phyloP scores from a whole-genome alignment of 2,888 invertebrate species.

The Cephus rjabovi region DNA sequence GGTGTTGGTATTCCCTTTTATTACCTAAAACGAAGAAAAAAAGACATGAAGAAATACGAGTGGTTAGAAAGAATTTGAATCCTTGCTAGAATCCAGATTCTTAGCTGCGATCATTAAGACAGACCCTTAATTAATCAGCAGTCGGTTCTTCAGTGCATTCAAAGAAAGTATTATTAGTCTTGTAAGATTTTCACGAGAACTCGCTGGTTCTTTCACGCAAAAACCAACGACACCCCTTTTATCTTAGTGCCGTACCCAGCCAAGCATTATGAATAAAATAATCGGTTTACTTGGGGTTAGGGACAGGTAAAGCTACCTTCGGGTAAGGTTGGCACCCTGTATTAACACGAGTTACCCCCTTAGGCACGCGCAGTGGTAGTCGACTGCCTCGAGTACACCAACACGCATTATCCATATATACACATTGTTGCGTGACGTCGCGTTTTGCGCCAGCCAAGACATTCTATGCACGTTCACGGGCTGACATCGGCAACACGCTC shows the following conservation, averaged over 20 bases:
- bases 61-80: neutral
- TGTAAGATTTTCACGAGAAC: neutral
- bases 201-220: neutral
- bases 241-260: neutral
- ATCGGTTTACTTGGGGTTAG: constrained; percentile 43
- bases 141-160: neutral
- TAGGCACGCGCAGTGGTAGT: constrained; percentile 45
- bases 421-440: constrained; percentile 40
- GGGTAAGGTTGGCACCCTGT: neutral
- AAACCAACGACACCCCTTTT: neutral
- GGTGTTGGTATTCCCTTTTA: constrained; percentile 88
- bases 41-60: constrained; percentile 6
- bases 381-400: neutral
- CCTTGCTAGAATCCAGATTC: neutral
- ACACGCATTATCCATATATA: neutral
- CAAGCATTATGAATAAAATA: constrained; percentile 57
- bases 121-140: constrained; percentile 1
- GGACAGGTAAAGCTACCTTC: neutral
- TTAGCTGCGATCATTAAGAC: neutral
- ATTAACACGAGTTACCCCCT: constrained; percentile 28
- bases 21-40: constrained; percentile 71
- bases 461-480: constrained; percentile 43
- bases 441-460: constrained; percentile 44
- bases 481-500: constrained; percentile 14
- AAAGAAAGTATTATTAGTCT: neutral